Evolutionary conservation across 2,888 invertebrate species (phyloP), one percentile per base, ranked within the genome.

Genomic region (Polyommatus icarus): DNA sequence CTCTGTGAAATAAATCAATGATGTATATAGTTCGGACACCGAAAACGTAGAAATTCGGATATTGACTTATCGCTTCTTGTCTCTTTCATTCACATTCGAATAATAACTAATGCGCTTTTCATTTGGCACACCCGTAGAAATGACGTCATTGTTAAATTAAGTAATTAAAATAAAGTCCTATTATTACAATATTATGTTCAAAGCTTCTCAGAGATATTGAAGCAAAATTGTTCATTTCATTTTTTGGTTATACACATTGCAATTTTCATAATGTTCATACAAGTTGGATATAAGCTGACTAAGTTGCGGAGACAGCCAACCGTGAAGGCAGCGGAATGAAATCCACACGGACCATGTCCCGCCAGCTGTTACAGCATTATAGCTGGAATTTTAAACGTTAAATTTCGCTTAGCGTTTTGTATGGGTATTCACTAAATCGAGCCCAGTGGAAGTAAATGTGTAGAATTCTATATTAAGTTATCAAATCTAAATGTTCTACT

Each of bases 371-470:
- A 24, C 61, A 61, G 24, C 59, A 59, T 24, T 24, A 61, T 24
- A 61, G 12, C 61, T 61, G 15, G 15, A 67, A 67, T 67, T 67
- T 67, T 67, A 67, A 67, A 67, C 67, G 67, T 67, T 67, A 29
- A 18, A 67, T 29, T 67, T 67, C 29, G 67, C 29, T 67, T 67
- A 67, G 29, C 15, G 67, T 4, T 29, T 15, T 67, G 67, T 18
- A 6, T 18, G 15, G 29, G 15, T 24, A 24, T 32, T 32, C 15
- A 67, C 67, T 32, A 5, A 67, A 32, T 67, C 15, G 24, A 61
- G 24, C 2, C 61, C 59, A 59, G 20, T 59, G 6, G 20, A 59
- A 59, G 59, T 18, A 18, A 8, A 7, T 59, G 20, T n/a, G 59
- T 59, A 20, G 20, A 18, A 20, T 59, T 57, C n/a, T 57, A 1